phyloP scores from a whole-genome alignment of 1,140 invertebrate species.

The Eueides isabella region DNA sequence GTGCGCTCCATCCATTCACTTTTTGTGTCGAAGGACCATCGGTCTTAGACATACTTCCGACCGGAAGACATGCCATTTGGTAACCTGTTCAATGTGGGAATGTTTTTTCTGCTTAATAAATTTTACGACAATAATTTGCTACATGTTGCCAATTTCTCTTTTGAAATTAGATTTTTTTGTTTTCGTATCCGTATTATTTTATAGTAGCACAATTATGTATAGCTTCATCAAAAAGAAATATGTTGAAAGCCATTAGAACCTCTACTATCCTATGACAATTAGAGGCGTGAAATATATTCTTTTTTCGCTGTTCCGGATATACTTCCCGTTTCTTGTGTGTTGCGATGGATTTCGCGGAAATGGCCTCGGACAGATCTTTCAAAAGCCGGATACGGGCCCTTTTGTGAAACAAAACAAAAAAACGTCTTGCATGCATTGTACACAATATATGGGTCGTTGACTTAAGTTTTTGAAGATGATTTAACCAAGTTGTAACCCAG shows the following conservation, averaged over 20 bases:
- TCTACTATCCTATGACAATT: slow-evolving; percentile 50
- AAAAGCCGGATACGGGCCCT: slow-evolving; percentile 72
- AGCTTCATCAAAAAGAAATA: slow-evolving; percentile 57
- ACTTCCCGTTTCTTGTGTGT: slow-evolving; percentile 77
- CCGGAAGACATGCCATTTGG: slow-evolving; percentile 72
- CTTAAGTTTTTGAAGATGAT: slow-evolving; percentile 54
- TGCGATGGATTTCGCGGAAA: slow-evolving; percentile 77
- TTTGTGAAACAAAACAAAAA: slow-evolving; percentile 72
- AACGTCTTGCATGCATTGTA: slow-evolving; percentile 45
- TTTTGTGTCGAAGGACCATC: slow-evolving; percentile 69
- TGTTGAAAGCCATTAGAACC: slow-evolving; percentile 22
- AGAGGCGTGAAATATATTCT: slow-evolving; percentile 59
- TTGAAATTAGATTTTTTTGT: neutral
- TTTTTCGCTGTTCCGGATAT: slow-evolving; percentile 77
- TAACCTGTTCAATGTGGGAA: slow-evolving; percentile 78
- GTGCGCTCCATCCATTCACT: slow-evolving; percentile 66
- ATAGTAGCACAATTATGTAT: slow-evolving; percentile 5
- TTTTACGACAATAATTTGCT: neutral
- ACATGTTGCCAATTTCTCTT: neutral
- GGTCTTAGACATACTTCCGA: slow-evolving; percentile 74
- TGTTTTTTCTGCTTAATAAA: slow-evolving; percentile 61
- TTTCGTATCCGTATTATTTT: slow-evolving; percentile 18
- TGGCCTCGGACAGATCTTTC: slow-evolving; percentile 56
- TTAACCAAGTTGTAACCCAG: slow-evolving; percentile 52
- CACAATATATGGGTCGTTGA: slow-evolving; percentile 69